Percentiles rank a stretch among this genome's conserved stretches.
These are phyloP conservation scores for Trichonephila clavata DNA, from an alignment of 1,140 invertebrate species.

Conservation along the genomic window DNA sequence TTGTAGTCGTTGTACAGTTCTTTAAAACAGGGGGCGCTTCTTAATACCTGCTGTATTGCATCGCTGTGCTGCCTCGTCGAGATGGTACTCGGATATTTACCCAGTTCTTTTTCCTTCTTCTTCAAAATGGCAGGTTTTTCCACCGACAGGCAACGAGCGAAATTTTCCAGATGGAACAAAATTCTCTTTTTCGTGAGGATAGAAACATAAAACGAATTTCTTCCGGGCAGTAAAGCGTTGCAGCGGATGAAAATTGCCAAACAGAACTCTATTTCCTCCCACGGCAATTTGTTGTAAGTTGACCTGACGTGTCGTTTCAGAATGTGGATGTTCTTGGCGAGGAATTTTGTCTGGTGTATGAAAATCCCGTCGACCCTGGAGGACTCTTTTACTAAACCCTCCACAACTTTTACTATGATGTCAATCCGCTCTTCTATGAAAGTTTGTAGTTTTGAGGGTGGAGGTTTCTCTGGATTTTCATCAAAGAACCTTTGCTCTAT, in stretches of 20 bases:
- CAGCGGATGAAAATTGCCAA: neutral
- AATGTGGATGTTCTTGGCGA: neutral
- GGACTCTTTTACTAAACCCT: neutral
- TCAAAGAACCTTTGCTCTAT: conserved; percentile 42
- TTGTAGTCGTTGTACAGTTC: conserved; percentile 35
- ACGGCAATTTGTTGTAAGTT: conserved; percentile 44
- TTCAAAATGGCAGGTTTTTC: neutral
- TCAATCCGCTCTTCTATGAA: neutral
- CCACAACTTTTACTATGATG: neutral
- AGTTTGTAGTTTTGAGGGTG: neutral
- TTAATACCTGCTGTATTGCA: neutral
- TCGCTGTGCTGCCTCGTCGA: neutral
- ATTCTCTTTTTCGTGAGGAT: conserved; percentile 1
- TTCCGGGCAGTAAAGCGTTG: neutral
- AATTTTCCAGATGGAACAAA: neutral
- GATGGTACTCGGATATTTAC: neutral
- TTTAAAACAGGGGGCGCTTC: neutral
- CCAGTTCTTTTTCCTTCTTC: neutral
- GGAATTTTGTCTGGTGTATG: neutral
- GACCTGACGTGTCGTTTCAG: neutral
- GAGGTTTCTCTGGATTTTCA: neutral
- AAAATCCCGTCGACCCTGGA: neutral
- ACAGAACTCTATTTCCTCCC: conserved; percentile 65
- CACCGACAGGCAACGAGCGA: neutral
- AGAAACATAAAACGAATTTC: neutral